Percentiles rank a stretch among this genome's conserved stretches.
These are phyloP conservation scores for Galbula dea DNA, from an alignment of 2,113 vertebrate species.

Conservation along the genomic window DNA sequence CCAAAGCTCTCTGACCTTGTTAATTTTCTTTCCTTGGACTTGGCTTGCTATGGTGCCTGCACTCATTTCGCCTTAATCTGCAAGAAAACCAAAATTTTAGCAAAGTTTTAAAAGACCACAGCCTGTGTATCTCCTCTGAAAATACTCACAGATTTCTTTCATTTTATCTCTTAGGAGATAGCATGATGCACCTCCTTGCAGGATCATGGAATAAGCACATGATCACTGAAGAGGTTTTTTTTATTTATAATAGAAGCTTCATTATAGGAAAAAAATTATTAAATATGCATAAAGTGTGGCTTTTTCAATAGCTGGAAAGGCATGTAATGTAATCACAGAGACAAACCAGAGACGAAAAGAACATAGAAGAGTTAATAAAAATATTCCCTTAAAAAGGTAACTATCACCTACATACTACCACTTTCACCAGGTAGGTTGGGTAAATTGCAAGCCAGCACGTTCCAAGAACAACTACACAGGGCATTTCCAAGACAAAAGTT, in stretches of 20 bases:
- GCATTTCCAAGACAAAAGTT: conserved; percentile 42
- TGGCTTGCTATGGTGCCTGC: neutral
- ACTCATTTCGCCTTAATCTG: neutral
- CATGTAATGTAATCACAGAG: neutral
- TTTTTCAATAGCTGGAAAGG: conserved; percentile 2
- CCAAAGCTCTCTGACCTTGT: neutral
- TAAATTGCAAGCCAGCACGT: conserved; percentile 12
- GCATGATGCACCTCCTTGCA: neutral
- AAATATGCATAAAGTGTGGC: neutral
- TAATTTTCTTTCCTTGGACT: neutral
- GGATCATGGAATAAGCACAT: neutral
- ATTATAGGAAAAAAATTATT: neutral
- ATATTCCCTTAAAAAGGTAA: neutral
- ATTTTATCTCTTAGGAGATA: neutral
- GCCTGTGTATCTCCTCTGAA: neutral
- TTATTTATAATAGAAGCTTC: neutral
- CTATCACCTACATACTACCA: neutral
- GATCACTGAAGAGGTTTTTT: neutral
- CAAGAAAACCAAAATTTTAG: neutral
- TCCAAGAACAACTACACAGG: neutral
- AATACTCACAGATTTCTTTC: neutral
- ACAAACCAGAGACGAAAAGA: neutral
- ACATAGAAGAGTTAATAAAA: neutral
- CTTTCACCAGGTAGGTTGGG: neutral
- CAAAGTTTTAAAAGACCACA: neutral